Evolutionary conservation across 2,797 vertebrate genomes (phyloP).

Genomic region (Merluccius polli): DNA sequence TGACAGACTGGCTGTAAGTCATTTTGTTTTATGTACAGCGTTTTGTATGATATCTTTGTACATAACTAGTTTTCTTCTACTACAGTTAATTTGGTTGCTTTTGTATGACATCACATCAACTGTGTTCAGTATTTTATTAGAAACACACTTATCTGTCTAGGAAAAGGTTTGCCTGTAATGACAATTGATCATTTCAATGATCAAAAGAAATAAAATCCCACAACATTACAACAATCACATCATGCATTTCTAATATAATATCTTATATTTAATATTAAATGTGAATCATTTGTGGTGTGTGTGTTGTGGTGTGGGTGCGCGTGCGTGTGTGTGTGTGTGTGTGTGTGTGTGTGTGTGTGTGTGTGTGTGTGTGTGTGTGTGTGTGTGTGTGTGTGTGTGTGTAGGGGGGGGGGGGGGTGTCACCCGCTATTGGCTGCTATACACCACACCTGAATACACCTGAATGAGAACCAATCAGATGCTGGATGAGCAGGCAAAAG

Average conservation of each 20-base stretch:
- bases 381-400: constrained; percentile 17
- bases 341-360: constrained; percentile 30
- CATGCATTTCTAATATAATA: not conserved
- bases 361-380: constrained; percentile 29
- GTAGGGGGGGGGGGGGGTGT: no score
- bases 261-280: not conserved
- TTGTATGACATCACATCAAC: constrained; percentile 20
- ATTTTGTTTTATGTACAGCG: constrained; percentile 27
- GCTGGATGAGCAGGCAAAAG: no score
- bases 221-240: no score
- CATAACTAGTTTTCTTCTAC: constrained; percentile 38
- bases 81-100: constrained; percentile 24
- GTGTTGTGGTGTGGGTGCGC: not conserved
- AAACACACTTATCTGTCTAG: constrained; percentile 1
- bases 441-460: no score
- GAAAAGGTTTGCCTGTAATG: not conserved
- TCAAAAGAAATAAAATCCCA: no score
- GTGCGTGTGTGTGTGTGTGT: no score
- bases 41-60: constrained; percentile 57
- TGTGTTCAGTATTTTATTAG: constrained; percentile 4
- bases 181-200: not conserved
- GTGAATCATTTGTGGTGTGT: not conserved
- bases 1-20: constrained; percentile 12
- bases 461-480: no score
- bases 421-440: no score